Evolutionary conservation across 2,113 vertebrate genomes (phyloP).

Genomic region (Lampris incognitus): DNA sequence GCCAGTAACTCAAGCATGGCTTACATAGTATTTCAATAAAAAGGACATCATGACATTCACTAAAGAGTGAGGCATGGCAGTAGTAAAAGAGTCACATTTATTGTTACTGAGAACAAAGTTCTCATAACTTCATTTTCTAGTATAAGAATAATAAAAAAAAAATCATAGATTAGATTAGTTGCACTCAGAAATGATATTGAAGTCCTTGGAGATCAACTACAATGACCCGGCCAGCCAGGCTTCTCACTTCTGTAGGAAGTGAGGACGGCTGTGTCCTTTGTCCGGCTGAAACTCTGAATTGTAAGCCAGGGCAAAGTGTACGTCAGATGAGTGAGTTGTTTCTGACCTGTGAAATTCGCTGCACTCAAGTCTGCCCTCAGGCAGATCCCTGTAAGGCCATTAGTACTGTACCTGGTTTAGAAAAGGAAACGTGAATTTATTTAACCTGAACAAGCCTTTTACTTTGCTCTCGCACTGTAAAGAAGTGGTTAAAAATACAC

Average conservation of each 20-base stretch:
- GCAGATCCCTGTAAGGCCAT: constrained; percentile 38
- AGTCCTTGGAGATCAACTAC: not conserved
- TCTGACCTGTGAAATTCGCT: constrained; percentile 37
- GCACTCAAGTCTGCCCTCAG: constrained; percentile 47
- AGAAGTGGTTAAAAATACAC: constrained; percentile 70
- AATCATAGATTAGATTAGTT: no score
- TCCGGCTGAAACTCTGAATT: constrained; percentile 29
- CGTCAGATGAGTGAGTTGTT: constrained; percentile 37
- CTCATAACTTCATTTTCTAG: no score
- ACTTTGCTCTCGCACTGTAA: constrained; percentile 55
- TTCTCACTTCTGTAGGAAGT: not conserved
- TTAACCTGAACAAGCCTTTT: constrained; percentile 63
- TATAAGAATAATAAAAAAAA: no score
- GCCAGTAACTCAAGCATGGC: no score
- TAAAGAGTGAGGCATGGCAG: no score
- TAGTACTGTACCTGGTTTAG: constrained; percentile 38
- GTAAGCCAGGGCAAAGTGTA: constrained; percentile 31
- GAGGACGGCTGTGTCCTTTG: constrained; percentile 11
- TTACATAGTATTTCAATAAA: no score
- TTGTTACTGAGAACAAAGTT: no score
- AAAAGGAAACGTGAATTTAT: constrained; percentile 54
- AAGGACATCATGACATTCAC: no score
- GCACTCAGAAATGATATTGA: no score
- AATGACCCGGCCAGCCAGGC: no score
- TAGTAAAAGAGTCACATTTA: no score